Evolutionary conservation across 2,797 vertebrate species (phyloP), one percentile per base, ranked within the genome.

Genomic region (Rallus crepitans): DNA sequence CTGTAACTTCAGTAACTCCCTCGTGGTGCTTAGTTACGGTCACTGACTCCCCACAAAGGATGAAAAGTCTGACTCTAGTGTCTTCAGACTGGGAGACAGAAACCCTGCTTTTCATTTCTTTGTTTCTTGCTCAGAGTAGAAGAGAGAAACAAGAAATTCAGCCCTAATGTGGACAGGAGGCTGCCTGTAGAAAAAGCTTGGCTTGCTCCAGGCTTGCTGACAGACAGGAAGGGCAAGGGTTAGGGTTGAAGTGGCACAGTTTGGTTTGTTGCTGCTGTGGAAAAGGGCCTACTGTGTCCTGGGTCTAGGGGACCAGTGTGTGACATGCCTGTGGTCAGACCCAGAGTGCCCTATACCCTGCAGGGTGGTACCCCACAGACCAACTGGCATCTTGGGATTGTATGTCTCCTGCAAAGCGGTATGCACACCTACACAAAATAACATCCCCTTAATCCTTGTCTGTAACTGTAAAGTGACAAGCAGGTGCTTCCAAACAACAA

Each of bases 171-270:
- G 30, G 63, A 48, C n/a, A 48, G 21, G 8, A 83, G 17, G 28
- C 20, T 66, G 31, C 7, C 14, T 1, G 0, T 11, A 39, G 27
- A 21, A 23, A 24, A 18, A 28, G 8, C 25, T 37, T 55, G 39
- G 31, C 8, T 84, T 64, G 9, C 20, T 72, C 57, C 24, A 57
- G 70, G 11, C 65, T 79, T 70, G 42, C 45, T 70, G 63, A 19
- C 0, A 6, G 47, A 42, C 23, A 33, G 0, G 0, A 77, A 4
- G 21, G 12, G 9, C 9, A 39, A 91, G 33, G 53, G 15, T 0
- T 35, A n/a, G 19, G 8, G 6, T 27, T 20, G 42, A 87, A 76
- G 11, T 2, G 18, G 6, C 9, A 15, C 6, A 3, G 21, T 27
- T 90, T 66, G 35, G 11, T 57, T 76, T 70, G 9, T 17, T 76